Evolutionary conservation across 2,888 invertebrate genomes (phyloP).

Genomic region (Andrena bicolor): DNA sequence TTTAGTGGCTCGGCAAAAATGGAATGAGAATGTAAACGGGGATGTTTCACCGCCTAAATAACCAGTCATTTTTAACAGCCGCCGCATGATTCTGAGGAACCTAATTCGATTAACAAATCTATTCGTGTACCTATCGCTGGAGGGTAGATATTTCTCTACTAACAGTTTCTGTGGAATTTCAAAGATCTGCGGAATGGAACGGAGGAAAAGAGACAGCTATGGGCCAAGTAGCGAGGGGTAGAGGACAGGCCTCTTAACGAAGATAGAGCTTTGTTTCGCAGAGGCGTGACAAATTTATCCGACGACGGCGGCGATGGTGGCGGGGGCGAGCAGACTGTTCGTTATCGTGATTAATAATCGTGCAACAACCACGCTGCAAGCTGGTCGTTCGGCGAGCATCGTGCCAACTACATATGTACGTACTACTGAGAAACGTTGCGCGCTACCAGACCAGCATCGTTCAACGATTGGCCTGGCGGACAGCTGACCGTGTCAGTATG

Average conservation of each 20-base stretch:
- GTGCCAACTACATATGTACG: conserved; percentile 14
- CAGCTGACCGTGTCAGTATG: conserved; percentile 53
- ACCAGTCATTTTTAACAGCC: no score
- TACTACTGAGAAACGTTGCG: conserved; percentile 41
- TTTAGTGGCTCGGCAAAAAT: conserved; percentile 55
- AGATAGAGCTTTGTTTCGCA: conserved; percentile 52
- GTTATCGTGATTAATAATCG: conserved; percentile 66
- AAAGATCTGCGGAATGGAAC: background rate
- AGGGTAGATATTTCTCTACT: no score
- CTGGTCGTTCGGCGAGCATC: conserved; percentile 28
- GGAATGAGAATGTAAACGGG: conserved; percentile 53
- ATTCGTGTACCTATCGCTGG: no score
- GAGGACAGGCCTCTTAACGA: conserved; percentile 28
- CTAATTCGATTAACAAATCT: no score
- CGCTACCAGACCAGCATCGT: conserved; percentile 39
- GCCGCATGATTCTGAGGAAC: no score
- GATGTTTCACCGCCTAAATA: conserved; percentile 2
- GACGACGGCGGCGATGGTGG: conserved; percentile 7
- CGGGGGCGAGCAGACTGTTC: conserved; percentile 27
- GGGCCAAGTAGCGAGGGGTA: background rate
- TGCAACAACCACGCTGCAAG: conserved; percentile 18
- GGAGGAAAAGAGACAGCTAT: background rate
- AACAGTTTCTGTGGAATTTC: background rate
- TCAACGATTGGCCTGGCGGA: conserved; percentile 72
- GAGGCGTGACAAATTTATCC: conserved; percentile 52